phyloP scores from a whole-genome alignment of 2,113 vertebrate genomes.

The Argyrosomus japonicus region DNA sequence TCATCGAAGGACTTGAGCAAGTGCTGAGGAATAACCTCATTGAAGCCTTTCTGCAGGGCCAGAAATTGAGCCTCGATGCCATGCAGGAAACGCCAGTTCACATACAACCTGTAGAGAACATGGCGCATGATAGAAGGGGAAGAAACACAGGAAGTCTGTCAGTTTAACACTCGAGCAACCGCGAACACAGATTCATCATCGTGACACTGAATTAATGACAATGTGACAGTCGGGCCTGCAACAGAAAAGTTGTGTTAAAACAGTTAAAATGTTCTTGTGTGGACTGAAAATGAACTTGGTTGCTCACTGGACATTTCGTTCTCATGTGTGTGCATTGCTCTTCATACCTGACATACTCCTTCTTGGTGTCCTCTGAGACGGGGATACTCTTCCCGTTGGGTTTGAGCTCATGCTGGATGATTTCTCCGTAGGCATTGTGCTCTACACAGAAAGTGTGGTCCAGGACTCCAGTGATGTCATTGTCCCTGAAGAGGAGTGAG shows the following conservation, averaged over 20 bases:
- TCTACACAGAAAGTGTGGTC: conserved; percentile 99
- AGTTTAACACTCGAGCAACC: neutral
- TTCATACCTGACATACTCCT: conserved; percentile 92
- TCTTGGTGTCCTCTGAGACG: conserved; percentile 97
- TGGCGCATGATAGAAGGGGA: neutral
- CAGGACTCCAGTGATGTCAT: conserved; percentile 97
- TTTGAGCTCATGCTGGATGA: conserved; percentile 98
- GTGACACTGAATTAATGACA: neutral
- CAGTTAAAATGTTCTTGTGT: neutral
- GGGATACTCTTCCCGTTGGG: conserved; percentile 96
- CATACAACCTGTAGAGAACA: conserved; percentile 87
- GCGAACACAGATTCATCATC: neutral
- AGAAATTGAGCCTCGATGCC: conserved; percentile 99
- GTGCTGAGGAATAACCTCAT: conserved; percentile 99
- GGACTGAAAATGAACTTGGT: neutral
- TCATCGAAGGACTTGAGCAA: conserved; percentile 98
- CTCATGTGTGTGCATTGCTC: neutral
- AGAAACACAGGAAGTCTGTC: neutral
- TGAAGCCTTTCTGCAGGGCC: conserved; percentile 98
- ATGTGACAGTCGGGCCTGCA: neutral
- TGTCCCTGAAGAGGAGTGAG: conserved; percentile 85
- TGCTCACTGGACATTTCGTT: too few species aligned
- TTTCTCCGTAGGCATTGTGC: conserved; percentile 97
- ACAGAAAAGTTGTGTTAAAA: neutral
- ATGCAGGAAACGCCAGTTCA: conserved; percentile 98